Conservation (phyloP, 2,888 invertebrate species). For the Bedellia somnulentella region DNA sequence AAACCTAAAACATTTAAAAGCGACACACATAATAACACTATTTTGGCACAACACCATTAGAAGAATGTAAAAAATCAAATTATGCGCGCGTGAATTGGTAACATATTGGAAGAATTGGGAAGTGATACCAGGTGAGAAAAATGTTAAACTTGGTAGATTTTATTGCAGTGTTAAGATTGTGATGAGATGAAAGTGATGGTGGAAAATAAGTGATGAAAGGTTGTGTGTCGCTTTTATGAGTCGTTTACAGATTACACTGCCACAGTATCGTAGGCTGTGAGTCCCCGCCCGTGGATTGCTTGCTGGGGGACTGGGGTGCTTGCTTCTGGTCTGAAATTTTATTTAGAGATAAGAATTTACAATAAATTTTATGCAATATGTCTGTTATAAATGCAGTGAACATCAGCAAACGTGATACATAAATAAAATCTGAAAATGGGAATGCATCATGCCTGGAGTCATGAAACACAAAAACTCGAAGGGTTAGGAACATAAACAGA, state of each 20-base stretch:
- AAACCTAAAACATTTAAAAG: slow-evolving; percentile 25
- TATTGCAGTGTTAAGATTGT: too few relatives aligned
- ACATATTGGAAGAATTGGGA: too few relatives aligned
- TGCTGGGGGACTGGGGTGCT: slow-evolving; percentile 74
- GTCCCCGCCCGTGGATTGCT: slow-evolving; percentile 76
- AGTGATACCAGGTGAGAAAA: slow-evolving; percentile 1
- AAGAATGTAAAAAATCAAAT: too few relatives aligned
- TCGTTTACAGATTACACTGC: slow-evolving; percentile 93
- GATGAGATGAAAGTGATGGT: too few relatives aligned
- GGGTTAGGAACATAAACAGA: too few relatives aligned
- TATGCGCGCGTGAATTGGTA: too few relatives aligned
- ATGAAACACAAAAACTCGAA: too few relatives aligned
- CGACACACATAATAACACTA: slow-evolving; percentile 28
- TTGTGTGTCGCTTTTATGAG: background rate
- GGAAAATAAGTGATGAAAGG: too few relatives aligned
- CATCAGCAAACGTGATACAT: slow-evolving; percentile 27
- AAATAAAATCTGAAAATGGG: slow-evolving; percentile 19
- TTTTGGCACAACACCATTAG: slow-evolving; percentile 7
- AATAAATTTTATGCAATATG: slow-evolving; percentile 7
- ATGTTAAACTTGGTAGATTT: background rate
- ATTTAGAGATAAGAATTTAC: slow-evolving; percentile 12
- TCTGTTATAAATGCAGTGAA: slow-evolving; percentile 13
- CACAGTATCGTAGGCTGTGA: slow-evolving; percentile 98
- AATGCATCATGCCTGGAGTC: slow-evolving; percentile 31
- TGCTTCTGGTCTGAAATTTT: slow-evolving; percentile 83